Evolutionary conservation across 2,888 invertebrate species (phyloP).

Genomic region (Catonia carolina): DNA sequence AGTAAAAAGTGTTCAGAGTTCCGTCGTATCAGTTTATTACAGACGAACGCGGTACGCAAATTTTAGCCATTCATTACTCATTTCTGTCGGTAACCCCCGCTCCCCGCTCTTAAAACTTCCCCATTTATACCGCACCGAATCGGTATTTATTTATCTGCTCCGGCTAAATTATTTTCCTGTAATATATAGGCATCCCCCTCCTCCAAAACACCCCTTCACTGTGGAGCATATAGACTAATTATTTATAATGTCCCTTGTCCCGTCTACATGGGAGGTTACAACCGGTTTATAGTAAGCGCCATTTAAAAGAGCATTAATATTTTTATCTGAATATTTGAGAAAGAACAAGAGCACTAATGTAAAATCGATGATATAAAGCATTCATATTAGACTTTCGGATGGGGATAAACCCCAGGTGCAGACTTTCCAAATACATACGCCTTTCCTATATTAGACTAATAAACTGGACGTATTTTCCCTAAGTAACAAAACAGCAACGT

Average conservation of each 20-base stretch:
- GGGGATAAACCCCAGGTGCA: not conserved
- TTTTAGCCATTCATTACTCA: too few relatives aligned
- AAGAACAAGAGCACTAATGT: conserved; percentile 18
- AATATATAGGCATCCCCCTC: not conserved
- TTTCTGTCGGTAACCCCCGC: too few relatives aligned
- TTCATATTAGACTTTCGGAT: conserved; percentile 7
- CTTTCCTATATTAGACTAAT: too few relatives aligned
- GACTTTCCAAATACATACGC: not conserved
- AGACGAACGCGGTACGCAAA: too few relatives aligned
- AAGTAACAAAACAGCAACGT: not conserved
- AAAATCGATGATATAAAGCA: conserved; percentile 20
- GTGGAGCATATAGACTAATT: conserved; percentile 2
- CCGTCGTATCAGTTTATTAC: too few relatives aligned
- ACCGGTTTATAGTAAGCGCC: conserved; percentile 6
- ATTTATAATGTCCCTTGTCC: not conserved
- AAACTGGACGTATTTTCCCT: not conserved
- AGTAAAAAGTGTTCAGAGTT: too few relatives aligned
- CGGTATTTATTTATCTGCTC: conserved; percentile 1
- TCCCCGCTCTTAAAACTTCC: too few relatives aligned
- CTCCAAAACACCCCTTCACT: not conserved
- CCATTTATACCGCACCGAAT: too few relatives aligned
- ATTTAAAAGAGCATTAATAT: conserved; percentile 24
- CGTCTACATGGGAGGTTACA: not conserved
- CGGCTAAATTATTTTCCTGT: conserved; percentile 2
- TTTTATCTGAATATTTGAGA: conserved; percentile 21